A percentile compares a stretch with the other conserved stretches of the same genome.
phyloP scores from a whole-genome alignment of 1,140 invertebrate species.

The Nixonia krombeini region DNA sequence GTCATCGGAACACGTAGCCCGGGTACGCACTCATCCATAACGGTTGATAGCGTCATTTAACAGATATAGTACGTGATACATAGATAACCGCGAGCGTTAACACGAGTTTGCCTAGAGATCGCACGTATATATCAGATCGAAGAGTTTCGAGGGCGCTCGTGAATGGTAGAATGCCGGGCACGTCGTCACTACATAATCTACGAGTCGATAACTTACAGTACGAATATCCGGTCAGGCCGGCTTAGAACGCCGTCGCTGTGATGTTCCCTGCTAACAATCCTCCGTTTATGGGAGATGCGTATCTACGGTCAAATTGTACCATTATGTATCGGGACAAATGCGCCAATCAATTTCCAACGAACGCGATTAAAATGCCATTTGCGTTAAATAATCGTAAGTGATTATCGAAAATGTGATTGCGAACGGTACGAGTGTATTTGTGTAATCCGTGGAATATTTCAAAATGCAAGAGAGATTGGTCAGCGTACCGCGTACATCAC shows the following conservation, averaged over 20 bases:
- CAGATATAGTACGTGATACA: constrained; percentile 40
- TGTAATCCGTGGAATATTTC: no score
- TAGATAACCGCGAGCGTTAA: constrained; percentile 44
- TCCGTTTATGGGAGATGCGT: constrained; percentile 21
- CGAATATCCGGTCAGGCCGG: constrained; percentile 39
- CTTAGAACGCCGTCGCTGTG: constrained; percentile 17
- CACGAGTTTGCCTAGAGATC: constrained; percentile 39
- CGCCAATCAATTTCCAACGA: no score
- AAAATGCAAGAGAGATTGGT: no score
- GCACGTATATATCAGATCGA: constrained; percentile 38
- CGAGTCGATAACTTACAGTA: constrained; percentile 42
- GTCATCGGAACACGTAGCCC: constrained; percentile 16
- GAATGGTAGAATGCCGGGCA: constrained; percentile 37
- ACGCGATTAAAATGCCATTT: no score
- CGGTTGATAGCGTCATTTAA: constrained; percentile 41
- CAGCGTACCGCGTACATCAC: no score
- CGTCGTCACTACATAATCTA: constrained; percentile 45
- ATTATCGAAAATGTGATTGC: no score
- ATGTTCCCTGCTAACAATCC: background rate
- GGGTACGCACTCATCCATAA: constrained; percentile 39
- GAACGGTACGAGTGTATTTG: no score
- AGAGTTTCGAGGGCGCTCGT: constrained; percentile 33
- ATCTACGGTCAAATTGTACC: no score
- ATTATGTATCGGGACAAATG: no score
- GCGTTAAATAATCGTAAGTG: no score